Evolutionary conservation across 2,888 invertebrate species (phyloP), one percentile per base, ranked within the genome.

Genomic region (Volucella zonaria): DNA sequence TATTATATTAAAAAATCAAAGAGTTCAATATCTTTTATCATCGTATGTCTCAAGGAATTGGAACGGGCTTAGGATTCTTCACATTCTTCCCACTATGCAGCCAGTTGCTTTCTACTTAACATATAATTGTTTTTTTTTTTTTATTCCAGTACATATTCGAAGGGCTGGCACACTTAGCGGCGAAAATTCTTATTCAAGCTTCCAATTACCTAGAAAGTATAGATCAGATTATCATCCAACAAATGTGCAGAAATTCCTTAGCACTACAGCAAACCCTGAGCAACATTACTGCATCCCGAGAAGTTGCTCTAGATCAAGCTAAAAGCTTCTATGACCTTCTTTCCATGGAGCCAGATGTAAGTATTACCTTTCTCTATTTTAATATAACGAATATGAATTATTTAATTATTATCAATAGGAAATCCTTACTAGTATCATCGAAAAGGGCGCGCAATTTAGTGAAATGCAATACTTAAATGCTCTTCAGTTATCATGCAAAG

Each of bases 391-490:
- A 18, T 11, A 51, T 54, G 14, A 23, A 12, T 73, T 73, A 75
- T 14, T 23, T 12, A 89, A 90, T 14, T 92, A 64, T 38, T 18
- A 58, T 14, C 89, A 90, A 12, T 92, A 97, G 96, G 97, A 97
- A 92, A 96, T 98, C 88, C 93, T 98, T 82, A 95, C 95, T 87
- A 94, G 94, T 42, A 95, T 98, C 11, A 93, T 97, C 59, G 97
- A 98, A 91, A 96, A 96, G 88, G 98, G 98, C 1, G 95, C 97
- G 0, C 95, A 96, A 90, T 98, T 97, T 92, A 95, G 96, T 0
- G 96, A 97, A 91, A 93, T 96, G 89, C 98, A 98, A 91, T 97
- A 98, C 90, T 94, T 96, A 90, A 96, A 96, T 91, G 96, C 97
- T 47, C 94, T 97, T 90, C 95, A 96, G 89, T 93, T 97, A 87